Base-by-base conservation (phyloP, 1,140 invertebrate species). In the Bombus superbus region DNA sequence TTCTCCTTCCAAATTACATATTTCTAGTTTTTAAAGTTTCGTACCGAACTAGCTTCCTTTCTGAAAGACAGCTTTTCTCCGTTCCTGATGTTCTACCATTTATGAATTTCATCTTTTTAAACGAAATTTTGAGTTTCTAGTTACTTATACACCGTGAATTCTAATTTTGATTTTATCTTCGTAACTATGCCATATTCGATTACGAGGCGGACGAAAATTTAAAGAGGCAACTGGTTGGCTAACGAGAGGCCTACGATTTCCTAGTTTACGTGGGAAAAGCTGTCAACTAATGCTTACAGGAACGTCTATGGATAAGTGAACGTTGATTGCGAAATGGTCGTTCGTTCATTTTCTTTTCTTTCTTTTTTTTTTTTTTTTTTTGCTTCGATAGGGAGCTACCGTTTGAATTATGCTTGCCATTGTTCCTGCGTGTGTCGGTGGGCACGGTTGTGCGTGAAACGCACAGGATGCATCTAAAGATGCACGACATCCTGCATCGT, bases 391-490 rank as follows among this genome's bases (percentile, higher is more conserved):
- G 66, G 44, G 32, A 72, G 42, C 64, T n/a, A 35, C 78, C 47
- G 47, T 38, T 81, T 57, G 44, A 81, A 71, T 81, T 81, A 71
- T 71, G 44, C 66, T 38, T 69, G 32, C 78, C 78, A 81, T 81
- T 81, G 78, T 81, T 81, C 71, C 44, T 18, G 4, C 44, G 66
- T 13, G 3, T 53, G 25, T 47, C 11, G 35, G 25, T 69, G 38
- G 22, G 68, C 32, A 69, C 68, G 66, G 1, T 25, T 81, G 38
- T 53, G 44, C 35, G 78, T 81, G 44, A 71, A 71, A 32, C 53
- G 15, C 68, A 57, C 78, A 81, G 64, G 78, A 81, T 81, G 78
- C 47, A 57, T 81, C 66, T 53, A 57, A 81, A 40, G 78, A 72
- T 40, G 66, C 44, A 72, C 53, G 66, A 25, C 64, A 80, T 69